Percentiles rank a stretch among this genome's conserved stretches.
Evolutionary conservation across 2,113 vertebrate species (phyloP).

Genomic region (Macaca nemestrina): DNA sequence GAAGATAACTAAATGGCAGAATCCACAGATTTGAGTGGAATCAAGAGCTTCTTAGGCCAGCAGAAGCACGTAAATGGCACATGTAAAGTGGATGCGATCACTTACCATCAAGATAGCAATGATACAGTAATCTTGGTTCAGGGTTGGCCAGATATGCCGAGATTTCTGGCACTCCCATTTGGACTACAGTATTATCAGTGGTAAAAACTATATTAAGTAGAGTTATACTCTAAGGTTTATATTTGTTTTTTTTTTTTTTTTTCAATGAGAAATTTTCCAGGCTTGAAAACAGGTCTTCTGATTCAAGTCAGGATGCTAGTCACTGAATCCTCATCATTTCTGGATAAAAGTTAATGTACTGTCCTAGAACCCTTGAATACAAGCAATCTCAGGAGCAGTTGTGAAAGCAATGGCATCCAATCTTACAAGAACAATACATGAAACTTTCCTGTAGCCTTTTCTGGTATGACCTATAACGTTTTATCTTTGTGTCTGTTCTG

Average conservation of each 20-base stretch:
- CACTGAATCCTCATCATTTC: background rate
- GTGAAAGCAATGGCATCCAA: background rate
- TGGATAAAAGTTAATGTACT: background rate
- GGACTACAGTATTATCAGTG: background rate
- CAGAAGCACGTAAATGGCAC: rapidly evolving
- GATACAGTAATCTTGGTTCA: background rate
- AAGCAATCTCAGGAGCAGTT: background rate
- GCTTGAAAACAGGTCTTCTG: background rate
- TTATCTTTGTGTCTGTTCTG: background rate
- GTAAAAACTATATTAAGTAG: background rate
- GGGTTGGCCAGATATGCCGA: rapidly evolving
- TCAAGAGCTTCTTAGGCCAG: background rate
- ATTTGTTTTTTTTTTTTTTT: background rate
- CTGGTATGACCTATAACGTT: background rate
- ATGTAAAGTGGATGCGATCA: background rate
- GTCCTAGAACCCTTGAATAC: background rate
- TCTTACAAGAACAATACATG: background rate
- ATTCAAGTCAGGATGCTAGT: background rate
- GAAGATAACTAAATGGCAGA: background rate
- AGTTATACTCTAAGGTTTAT: rapidly evolving
- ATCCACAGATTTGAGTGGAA: background rate
- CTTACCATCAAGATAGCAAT: background rate
- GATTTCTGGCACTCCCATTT: background rate
- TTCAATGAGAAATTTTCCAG: background rate
- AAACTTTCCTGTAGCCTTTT: background rate